Percentiles rank a stretch among this genome's conserved stretches.
Evolutionary conservation across 2,113 vertebrate species (phyloP).

Genomic region (Condylura cristata): DNA sequence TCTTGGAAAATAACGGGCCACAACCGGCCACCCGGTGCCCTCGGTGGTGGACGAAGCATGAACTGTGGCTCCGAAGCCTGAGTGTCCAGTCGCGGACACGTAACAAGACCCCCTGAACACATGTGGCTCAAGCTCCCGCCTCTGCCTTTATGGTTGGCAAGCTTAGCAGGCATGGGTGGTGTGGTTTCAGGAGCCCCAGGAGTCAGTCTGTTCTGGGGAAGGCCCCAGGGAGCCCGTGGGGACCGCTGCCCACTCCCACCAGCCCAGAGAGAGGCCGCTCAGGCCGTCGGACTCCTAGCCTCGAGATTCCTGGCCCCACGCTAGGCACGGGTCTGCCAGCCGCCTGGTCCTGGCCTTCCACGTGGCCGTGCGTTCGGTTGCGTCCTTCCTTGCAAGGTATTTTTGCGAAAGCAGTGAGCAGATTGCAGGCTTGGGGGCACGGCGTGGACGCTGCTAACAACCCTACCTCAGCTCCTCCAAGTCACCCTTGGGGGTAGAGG

Average conservation of each 20-base stretch:
- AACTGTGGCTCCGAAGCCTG: background rate
- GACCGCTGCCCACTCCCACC: fast-evolving
- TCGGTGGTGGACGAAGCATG: background rate
- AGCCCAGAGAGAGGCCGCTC: fast-evolving
- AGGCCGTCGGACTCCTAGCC: fast-evolving
- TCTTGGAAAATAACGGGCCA: background rate
- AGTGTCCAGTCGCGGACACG: background rate
- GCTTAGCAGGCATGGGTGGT: background rate
- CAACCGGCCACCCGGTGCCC: background rate
- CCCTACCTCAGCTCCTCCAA: background rate
- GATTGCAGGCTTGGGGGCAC: background rate
- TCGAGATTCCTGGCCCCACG: background rate
- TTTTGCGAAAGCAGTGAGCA: background rate
- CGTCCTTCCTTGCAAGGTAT: no score
- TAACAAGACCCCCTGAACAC: background rate
- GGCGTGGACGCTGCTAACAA: background rate
- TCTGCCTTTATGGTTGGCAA: background rate
- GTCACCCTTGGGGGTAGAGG: background rate
- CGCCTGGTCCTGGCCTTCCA: background rate
- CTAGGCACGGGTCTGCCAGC: background rate
- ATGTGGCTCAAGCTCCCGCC: background rate
- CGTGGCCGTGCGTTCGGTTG: fast-evolving
- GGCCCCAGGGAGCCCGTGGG: background rate
- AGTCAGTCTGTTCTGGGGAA: background rate
- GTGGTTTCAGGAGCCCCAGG: background rate